These are phyloP conservation scores for Dryadula phaetusa DNA, from an alignment of 2,888 invertebrate species.

Conservation along the genomic window DNA sequence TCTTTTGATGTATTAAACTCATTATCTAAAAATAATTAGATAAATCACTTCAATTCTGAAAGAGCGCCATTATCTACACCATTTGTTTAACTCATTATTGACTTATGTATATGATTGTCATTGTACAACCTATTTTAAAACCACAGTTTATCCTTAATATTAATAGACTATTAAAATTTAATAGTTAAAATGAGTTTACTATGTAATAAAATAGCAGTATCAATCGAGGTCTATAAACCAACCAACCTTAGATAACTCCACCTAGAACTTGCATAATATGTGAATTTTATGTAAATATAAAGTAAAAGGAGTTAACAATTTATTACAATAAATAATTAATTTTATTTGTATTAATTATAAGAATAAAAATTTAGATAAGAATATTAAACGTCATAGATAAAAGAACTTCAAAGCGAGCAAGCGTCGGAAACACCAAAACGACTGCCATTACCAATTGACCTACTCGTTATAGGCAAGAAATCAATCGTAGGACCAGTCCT, in stretches of 20 bases:
- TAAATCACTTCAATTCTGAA: too few relatives aligned
- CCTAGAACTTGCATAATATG: neutral
- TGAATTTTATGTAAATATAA: neutral
- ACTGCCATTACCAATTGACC: conserved; percentile 45
- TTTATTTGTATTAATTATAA: too few relatives aligned
- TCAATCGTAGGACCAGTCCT: conserved; percentile 29
- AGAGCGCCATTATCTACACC: too few relatives aligned
- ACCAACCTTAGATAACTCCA: neutral
- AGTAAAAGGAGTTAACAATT: neutral
- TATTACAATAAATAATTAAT: neutral
- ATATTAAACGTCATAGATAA: conserved; percentile 1
- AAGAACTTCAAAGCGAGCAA: conserved; percentile 33
- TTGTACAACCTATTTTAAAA: too few relatives aligned
- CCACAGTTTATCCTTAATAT: neutral
- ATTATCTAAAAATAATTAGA: too few relatives aligned
- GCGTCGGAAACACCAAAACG: conserved; percentile 29
- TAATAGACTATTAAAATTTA: conserved; percentile 5
- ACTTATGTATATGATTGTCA: too few relatives aligned
- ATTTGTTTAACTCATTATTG: neutral
- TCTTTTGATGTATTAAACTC: too few relatives aligned
- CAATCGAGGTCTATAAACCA: conserved; percentile 2
- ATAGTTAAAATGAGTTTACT: neutral
- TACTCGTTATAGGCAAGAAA: conserved; percentile 33
- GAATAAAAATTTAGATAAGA: too few relatives aligned
- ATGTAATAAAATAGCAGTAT: conserved; percentile 4